Conservation (phyloP, 2,797 vertebrate genomes). For the Brachyrhaphis roseni region DNA sequence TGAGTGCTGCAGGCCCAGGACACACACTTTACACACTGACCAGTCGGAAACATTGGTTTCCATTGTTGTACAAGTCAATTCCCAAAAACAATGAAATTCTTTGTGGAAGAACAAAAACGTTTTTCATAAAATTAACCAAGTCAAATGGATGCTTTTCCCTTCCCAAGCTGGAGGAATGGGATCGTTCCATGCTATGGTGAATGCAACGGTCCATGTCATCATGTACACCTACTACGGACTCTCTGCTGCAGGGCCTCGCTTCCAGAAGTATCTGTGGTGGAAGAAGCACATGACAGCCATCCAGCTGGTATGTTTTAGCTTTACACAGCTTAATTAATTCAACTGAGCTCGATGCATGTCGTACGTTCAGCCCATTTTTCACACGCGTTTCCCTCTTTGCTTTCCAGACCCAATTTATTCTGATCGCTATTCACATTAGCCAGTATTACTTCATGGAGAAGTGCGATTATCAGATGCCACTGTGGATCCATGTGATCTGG, state of each 20-base stretch:
- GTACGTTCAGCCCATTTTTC: background rate
- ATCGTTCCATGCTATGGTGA: constrained; percentile 95
- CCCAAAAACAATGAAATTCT: background rate
- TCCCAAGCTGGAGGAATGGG: constrained; percentile 89
- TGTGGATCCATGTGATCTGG: constrained; percentile 96
- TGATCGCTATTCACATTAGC: constrained; percentile 92
- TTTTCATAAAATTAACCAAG: constrained; percentile 1
- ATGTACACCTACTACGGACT: constrained; percentile 98
- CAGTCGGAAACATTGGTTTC: background rate
- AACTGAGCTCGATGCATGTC: background rate
- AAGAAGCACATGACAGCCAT: constrained; percentile 98
- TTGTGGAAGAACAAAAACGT: background rate
- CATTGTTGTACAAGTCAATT: background rate
- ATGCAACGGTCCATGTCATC: constrained; percentile 90
- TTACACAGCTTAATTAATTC: background rate
- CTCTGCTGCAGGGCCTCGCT: constrained; percentile 92
- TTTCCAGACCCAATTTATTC: constrained; percentile 90
- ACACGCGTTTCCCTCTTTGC: background rate
- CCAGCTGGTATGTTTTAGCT: constrained; percentile 88
- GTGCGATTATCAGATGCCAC: constrained; percentile 91
- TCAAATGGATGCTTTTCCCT: background rate
- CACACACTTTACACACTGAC: background rate
- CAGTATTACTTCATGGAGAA: constrained; percentile 98
- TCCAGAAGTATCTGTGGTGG: constrained; percentile 98
- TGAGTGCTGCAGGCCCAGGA: constrained; percentile 62